Base-by-base conservation (phyloP, 2,113 vertebrate genomes). In the Pangasianodon hypophthalmus region DNA sequence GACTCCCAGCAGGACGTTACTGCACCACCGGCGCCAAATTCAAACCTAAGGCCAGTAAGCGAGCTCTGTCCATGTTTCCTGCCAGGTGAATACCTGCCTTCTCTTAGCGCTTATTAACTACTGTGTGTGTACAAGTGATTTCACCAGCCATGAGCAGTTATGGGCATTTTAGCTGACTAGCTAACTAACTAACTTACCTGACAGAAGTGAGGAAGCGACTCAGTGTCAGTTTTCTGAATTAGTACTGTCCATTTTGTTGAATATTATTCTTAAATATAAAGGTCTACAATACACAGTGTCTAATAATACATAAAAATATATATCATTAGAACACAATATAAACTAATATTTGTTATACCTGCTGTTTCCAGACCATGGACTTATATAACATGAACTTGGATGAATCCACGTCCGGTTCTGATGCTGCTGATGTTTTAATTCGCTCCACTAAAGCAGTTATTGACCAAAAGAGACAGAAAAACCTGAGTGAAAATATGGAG, bases 391-490 rank as follows among this genome's bases (percentile, higher is more conserved):
- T 80, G 82, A 75, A 1, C 0, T 52, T 91, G 62, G 80, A 86
- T 64, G 92, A 90, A 18, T 96, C 95, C 0, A 56, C 86, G 69
- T 54, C 48, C 18, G 93, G 93, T 6, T 93, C 92, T 9, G 92
- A 92, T n/a, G 94, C 95, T 8, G 93, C 90, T 6, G 94, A 91
- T 2, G 91, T 95, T 41, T 93, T 95, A 26, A 85, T 96, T 50
- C 93, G 29, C 48, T 94, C 95, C 46, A 93, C 95, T 0, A 91
- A 91, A 1, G 60, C 90, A 4, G 56, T 82, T n/a, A 11, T 87
- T 14, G 62, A 58, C 6, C 86, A 69, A 52, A 83, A 50, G 60
- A 44, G 26, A 84, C 75, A 50, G 4, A 50, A 62, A 80, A 52
- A 19, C 44, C 18, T 67, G 7, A 44, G 2, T 79, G 0, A 85